Base-by-base conservation (phyloP, 2,113 vertebrate species). In the Anoplopoma fimbria region DNA sequence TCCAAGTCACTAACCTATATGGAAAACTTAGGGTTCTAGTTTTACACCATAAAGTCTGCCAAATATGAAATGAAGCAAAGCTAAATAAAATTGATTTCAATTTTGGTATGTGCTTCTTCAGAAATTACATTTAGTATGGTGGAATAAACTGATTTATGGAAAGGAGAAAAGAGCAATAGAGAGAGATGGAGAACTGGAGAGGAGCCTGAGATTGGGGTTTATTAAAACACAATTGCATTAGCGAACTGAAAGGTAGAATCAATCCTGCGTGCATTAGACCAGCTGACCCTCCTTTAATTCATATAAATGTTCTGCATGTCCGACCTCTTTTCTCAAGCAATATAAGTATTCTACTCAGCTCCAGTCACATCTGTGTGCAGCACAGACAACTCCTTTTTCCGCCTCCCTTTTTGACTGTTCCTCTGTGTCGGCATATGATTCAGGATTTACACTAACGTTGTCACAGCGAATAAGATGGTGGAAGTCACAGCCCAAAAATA, bases 181-280 rank as follows among this genome's bases (percentile, higher is more conserved):
- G 34, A 62, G 21, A 38, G 47, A 68, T 15, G 40, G 36, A 79
- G 25, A 73, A 65, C 45, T 23, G 64, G 51, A 78, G 71, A 75
- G 15, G 63, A 60, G 69, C 60, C 71, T 63, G 17, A 79, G 81
- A 90, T 77, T 55, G 67, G 62, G 61, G 79, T 91, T 91, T 90
- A 91, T 93, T 92, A 90, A 84, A 88, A 86, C 67, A 84, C 71
- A 90, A 91, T 85, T 91, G 80, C 78, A 88, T 94, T 90, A 92
- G 65, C 69, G 34, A 79, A 79, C 67, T 47, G 29, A 91, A 90
- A 90, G 77, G 69, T 75, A 84, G 34, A 90, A 90, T 88, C 84
- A 80, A 88, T 91, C 76, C 63, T 68, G 62, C 29, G 71, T 69
- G 78, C 77, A 81, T 87, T 83, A 83, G 76, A 67, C 75, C 69